Evolutionary conservation across 2,797 vertebrate species (phyloP), one percentile per base, ranked within the genome.

Genomic region (Erpetoichthys calabaricus): DNA sequence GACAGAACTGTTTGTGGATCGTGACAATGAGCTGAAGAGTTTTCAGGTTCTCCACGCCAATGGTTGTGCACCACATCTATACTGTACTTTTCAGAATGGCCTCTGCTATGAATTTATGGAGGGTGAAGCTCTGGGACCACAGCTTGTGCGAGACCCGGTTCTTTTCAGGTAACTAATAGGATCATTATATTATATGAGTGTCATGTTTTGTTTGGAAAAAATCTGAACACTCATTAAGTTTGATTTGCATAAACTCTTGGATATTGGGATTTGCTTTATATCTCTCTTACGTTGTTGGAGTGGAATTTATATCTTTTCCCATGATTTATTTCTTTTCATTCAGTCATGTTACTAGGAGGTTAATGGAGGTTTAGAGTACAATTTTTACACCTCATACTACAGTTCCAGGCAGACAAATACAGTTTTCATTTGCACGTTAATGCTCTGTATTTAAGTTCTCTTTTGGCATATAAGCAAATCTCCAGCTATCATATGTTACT

Each of bases 31-130:
- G 76, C 85, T 98, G 69, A 86, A 84, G 70, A 98, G 91, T 63
- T 98, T 98, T 80, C 94, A 96, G 79, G 88, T 98, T 65, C 84
- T 98, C 7, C 89, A 83, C 0, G 91, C 91, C 51, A 92, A 98
- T 0, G 90, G 91, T 45, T 98, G 95, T 0, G 94, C 94, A 42
- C 95, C 94, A 0, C 86, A 84, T 58, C 90, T 98, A 64, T 98
- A 94, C 85, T 98, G 94, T 74, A 88, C 90, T 68, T 98, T 98
- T 73, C 90, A 87, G 77, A 98, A 98, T 0, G 95, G 95, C 57
- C 87, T 97, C 66, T 98, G 95, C 76, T 98, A 98, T 7, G 91
- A 97, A 71, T 98, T 96, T 72, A 81, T 97, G 75, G 86, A 85
- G 1, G 95, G 95, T 7, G 82, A 89, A 0, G 94, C 94, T 0